Conservation (phyloP, 2,797 vertebrate genomes). For the Sciurus carolinensis region DNA sequence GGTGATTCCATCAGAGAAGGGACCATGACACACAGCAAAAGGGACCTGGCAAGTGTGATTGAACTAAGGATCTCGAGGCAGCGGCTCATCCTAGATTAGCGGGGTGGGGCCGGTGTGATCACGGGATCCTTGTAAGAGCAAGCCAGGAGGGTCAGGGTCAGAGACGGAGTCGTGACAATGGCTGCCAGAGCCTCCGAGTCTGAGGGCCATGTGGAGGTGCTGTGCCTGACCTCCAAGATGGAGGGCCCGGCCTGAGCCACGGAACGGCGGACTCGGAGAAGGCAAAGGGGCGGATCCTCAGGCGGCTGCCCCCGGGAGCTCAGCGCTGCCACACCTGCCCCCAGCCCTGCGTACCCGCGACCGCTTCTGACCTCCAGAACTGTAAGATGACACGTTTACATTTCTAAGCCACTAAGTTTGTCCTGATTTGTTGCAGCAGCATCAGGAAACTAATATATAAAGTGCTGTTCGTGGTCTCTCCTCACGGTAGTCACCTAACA, state of each 20-base stretch:
- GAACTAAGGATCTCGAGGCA: neutral
- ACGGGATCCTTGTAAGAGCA: neutral
- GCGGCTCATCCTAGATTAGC: constrained; percentile 8
- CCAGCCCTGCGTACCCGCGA: neutral
- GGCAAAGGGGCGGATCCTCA: neutral
- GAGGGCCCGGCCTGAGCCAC: neutral
- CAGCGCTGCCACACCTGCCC: neutral
- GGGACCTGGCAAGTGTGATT: neutral
- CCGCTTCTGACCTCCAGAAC: neutral
- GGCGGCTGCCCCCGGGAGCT: neutral
- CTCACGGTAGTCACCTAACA: neutral
- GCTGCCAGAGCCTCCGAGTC: neutral
- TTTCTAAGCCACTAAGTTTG: constrained; percentile 16
- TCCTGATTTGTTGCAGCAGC: neutral
- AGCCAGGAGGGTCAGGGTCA: neutral
- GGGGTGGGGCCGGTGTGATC: neutral
- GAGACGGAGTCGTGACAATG: neutral
- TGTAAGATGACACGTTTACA: neutral
- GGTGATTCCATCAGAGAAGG: no score
- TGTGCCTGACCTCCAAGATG: neutral
- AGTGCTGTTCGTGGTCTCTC: neutral
- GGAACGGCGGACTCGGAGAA: neutral
- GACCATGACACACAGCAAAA: neutral
- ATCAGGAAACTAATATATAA: neutral
- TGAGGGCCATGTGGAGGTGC: neutral